Evolutionary conservation across 2,113 vertebrate genomes (phyloP).

Genomic region (Scytalopus superciliaris): DNA sequence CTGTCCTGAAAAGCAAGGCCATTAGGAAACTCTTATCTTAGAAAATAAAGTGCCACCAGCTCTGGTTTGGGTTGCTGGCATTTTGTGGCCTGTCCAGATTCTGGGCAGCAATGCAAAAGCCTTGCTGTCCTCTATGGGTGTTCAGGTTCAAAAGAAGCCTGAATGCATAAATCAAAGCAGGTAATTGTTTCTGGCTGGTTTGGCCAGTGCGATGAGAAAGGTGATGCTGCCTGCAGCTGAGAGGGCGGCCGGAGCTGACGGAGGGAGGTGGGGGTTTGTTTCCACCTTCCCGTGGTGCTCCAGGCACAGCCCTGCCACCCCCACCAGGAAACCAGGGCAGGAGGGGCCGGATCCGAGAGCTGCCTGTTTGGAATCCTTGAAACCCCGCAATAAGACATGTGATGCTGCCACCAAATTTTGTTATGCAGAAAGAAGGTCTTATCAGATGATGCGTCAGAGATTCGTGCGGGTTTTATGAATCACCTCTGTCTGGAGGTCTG

Average conservation of each 20-base stretch:
- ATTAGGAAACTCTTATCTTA: neutral
- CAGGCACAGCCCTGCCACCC: neutral
- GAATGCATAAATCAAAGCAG: neutral
- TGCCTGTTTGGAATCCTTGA: neutral
- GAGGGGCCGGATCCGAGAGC: neutral
- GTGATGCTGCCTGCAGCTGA: neutral
- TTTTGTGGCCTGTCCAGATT: neutral
- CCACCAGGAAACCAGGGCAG: rapidly evolving
- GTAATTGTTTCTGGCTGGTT: neutral
- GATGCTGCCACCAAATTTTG: neutral
- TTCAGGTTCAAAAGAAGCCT: neutral
- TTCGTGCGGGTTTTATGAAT: neutral
- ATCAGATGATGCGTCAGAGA: neutral
- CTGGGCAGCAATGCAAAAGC: neutral
- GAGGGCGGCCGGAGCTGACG: rapidly evolving
- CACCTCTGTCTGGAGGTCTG: neutral
- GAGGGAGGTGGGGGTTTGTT: rapidly evolving
- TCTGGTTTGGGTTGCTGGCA: neutral
- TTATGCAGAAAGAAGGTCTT: neutral
- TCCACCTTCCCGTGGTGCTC: rapidly evolving
- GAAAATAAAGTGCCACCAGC: neutral
- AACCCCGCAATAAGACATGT: neutral
- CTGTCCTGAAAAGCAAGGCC: neutral
- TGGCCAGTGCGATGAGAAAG: neutral
- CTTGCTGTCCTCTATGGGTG: neutral